Base-by-base conservation (phyloP, 2,888 invertebrate species). In the Drosophila anomalipes region DNA sequence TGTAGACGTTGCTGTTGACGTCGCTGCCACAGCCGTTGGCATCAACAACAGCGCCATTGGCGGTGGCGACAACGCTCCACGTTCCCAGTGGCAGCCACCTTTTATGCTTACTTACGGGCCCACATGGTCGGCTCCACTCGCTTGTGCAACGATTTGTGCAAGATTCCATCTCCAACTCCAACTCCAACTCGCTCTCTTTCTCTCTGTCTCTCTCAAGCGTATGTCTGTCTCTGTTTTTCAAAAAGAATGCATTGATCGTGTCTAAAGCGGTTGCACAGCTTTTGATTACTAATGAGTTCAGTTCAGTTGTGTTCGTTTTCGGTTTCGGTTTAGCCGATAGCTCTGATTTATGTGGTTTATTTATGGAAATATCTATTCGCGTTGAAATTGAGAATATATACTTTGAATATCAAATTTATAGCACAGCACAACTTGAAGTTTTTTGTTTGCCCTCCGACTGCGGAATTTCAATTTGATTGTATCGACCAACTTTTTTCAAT, bases 311-410 rank as follows among this genome's bases (percentile, higher is more conserved):
- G 62, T 52, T 77, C 54, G 58, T 59, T 52, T 61, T 64, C 49
- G 59, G 62, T 63, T 73, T 74, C 51, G 67, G 59, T 62, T 68
- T 59, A 65, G 68, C 66, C 74, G 80, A 72, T 74, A 86, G 90
- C 86, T 83, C 90, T 87, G 89, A 90, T 87, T 87, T 87, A 87
- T 87, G 89, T 79, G 82, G 64, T 89, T 87, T 87, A 87, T 90
- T 90, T 87, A 87, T 87, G 86, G 82, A 86, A 86, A 90, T 83
- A 81, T 88, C 83, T 88, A 81, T 86, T 77, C 81, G 89, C 65
- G 82, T 68, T 77, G 82, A 84, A 87, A 86, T 86, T 86, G 76
- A 86, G 87, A 88, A 90, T 83, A 75, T 89, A 75, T 65, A 86
- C 89, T 84, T 89, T 86, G 81, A 78, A 86, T 89, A 82, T 82